phyloP scores from a whole-genome alignment of 2,888 invertebrate genomes.

The Ormyrus nitidulus region DNA sequence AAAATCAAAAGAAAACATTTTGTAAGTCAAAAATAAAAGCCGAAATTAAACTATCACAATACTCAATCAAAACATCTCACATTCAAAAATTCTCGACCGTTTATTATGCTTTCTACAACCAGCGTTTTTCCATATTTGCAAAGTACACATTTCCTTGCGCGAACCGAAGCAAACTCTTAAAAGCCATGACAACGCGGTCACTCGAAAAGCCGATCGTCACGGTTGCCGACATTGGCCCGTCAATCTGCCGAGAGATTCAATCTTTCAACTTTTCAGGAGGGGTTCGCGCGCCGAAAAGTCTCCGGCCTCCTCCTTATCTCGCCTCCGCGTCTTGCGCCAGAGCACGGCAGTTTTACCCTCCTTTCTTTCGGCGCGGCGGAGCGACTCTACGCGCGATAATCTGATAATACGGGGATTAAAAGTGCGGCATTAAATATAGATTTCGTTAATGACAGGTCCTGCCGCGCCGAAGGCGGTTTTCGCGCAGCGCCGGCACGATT shows the following conservation, averaged over 20 bases:
- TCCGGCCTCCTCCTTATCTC: slow-evolving; percentile 41
- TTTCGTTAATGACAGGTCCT: slow-evolving; percentile 64
- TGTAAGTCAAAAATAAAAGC: too few relatives aligned
- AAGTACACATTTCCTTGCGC: too few relatives aligned
- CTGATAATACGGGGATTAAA: slow-evolving; percentile 67
- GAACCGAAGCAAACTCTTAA: not conserved
- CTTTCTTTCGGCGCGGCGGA: slow-evolving; percentile 1
- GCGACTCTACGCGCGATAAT: slow-evolving; percentile 60
- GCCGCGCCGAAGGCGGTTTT: slow-evolving; percentile 52
- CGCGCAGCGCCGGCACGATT: not conserved
- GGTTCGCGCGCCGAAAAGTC: slow-evolving; percentile 51
- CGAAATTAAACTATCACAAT: too few relatives aligned
- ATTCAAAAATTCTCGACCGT: too few relatives aligned
- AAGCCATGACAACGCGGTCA: slow-evolving; percentile 4
- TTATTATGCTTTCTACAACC: too few relatives aligned
- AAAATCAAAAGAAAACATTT: too few relatives aligned
- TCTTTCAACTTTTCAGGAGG: slow-evolving; percentile 30
- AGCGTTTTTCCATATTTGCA: too few relatives aligned
- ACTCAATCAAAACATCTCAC: too few relatives aligned
- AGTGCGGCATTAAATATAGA: slow-evolving; percentile 64
- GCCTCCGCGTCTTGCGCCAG: slow-evolving; percentile 22
- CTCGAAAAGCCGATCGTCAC: slow-evolving; percentile 22
- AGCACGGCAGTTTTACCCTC: not conserved
- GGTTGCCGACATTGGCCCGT: slow-evolving; percentile 5
- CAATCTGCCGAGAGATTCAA: slow-evolving; percentile 48